These are phyloP conservation scores for Hystrix brachyura DNA, from an alignment of 2,113 vertebrate species.

Conservation along the genomic window DNA sequence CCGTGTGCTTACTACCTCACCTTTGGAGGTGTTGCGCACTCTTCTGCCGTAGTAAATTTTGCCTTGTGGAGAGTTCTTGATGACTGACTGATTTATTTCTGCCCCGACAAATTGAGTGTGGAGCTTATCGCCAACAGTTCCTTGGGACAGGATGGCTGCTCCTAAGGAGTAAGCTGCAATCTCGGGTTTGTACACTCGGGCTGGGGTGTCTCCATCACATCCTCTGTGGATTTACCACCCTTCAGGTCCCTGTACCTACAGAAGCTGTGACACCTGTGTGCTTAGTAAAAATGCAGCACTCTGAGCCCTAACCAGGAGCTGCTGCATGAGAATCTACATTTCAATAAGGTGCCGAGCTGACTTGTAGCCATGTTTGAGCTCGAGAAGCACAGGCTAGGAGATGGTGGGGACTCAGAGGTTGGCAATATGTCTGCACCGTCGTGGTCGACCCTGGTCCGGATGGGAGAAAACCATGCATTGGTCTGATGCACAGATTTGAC, in stretches of 20 bases:
- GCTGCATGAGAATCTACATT: not conserved
- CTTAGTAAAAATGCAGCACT: not conserved
- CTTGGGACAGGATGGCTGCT: not conserved
- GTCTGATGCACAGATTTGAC: not conserved
- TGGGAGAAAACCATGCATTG: not conserved
- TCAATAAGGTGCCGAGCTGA: not conserved
- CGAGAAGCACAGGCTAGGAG: not conserved
- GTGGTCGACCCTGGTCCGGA: not conserved
- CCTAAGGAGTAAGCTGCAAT: too few relatives aligned
- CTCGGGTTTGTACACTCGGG: not conserved
- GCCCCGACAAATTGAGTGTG: too few relatives aligned
- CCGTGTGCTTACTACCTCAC: too few relatives aligned
- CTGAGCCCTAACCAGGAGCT: not conserved
- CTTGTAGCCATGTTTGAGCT: not conserved
- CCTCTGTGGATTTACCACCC: not conserved
- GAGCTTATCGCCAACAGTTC: too few relatives aligned
- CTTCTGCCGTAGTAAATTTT: too few relatives aligned
- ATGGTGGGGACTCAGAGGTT: not conserved
- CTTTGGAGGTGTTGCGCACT: too few relatives aligned
- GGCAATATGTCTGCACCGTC: not conserved
- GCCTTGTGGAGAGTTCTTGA: too few relatives aligned
- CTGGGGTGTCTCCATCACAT: not conserved
- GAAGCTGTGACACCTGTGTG: not conserved
- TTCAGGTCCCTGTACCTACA: not conserved
- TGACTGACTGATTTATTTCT: too few relatives aligned